phyloP scores from a whole-genome alignment of 1,140 invertebrate genomes.

The Saccostrea cuccullata region DNA sequence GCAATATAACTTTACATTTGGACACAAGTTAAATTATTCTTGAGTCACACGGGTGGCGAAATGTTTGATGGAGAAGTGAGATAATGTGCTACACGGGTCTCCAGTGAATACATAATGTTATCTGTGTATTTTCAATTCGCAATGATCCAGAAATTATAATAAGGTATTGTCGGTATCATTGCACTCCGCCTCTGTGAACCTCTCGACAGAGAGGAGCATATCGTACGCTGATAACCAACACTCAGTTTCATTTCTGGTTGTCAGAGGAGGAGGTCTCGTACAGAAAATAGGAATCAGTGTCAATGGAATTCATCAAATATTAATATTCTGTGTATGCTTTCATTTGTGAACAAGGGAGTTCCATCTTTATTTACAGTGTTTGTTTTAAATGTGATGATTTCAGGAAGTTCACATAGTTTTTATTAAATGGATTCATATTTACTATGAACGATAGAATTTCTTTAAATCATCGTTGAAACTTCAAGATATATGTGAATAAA shows the following conservation, averaged over 20 bases:
- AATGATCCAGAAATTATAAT: conserved; percentile 22
- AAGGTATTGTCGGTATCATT: neutral
- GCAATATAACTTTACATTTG: conserved; percentile 17
- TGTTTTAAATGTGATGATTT: neutral
- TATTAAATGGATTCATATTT: neutral
- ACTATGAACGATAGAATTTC: neutral
- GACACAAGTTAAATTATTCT: conserved; percentile 26
- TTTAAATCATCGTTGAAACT: neutral
- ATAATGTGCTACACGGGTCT: neutral
- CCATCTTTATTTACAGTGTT: neutral
- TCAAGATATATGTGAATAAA: neutral
- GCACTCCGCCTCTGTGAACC: neutral
- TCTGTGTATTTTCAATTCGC: neutral
- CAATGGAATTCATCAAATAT: neutral
- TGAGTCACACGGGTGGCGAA: neutral
- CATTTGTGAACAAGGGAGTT: neutral
- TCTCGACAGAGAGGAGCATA: neutral
- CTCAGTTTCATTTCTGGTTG: neutral
- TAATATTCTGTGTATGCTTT: neutral
- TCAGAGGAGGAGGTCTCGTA: neutral
- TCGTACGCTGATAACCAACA: neutral
- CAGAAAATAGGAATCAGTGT: neutral
- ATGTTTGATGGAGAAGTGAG: neutral
- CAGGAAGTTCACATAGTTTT: neutral
- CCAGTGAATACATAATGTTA: conserved; percentile 19